Percentiles rank a stretch among this genome's conserved stretches.
These are phyloP conservation scores for Anthopleura xanthogrammica DNA, from an alignment of 92 coral and sea anemone genomes.

Conservation along the genomic window DNA sequence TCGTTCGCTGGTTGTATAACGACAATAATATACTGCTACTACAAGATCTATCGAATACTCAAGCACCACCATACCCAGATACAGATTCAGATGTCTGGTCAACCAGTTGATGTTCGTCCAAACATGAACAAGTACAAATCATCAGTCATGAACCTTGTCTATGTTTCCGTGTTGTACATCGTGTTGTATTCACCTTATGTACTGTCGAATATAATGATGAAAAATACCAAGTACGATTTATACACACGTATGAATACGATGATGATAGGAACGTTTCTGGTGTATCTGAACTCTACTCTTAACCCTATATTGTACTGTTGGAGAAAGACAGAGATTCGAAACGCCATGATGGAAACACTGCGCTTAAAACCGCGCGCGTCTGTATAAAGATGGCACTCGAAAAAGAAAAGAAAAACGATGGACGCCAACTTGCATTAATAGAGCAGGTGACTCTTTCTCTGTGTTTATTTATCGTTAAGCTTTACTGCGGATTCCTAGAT, in stretches of 20 bases:
- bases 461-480: too few relatives aligned
- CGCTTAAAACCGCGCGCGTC: too few relatives aligned
- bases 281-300: background rate
- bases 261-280: background rate
- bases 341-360: background rate
- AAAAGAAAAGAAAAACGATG: too few relatives aligned
- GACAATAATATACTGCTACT: background rate
- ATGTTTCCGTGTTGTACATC: background rate
- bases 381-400: too few relatives aligned
- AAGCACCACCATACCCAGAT: background rate
- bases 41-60: background rate
- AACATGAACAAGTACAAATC: background rate
- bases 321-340: background rate
- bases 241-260: background rate
- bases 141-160: background rate
- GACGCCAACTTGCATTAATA: too few relatives aligned
- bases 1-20: background rate
- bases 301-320: background rate
- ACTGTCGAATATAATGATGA: background rate
- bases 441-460: too few relatives aligned
- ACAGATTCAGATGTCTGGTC: background rate
- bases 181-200: background rate
- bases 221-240: background rate
- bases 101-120: background rate
- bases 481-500: too few relatives aligned